Percentiles rank a stretch among this genome's conserved stretches.
These are phyloP conservation scores for Hyperopisus bebe DNA, from an alignment of 2,113 vertebrate genomes.

Conservation along the genomic window DNA sequence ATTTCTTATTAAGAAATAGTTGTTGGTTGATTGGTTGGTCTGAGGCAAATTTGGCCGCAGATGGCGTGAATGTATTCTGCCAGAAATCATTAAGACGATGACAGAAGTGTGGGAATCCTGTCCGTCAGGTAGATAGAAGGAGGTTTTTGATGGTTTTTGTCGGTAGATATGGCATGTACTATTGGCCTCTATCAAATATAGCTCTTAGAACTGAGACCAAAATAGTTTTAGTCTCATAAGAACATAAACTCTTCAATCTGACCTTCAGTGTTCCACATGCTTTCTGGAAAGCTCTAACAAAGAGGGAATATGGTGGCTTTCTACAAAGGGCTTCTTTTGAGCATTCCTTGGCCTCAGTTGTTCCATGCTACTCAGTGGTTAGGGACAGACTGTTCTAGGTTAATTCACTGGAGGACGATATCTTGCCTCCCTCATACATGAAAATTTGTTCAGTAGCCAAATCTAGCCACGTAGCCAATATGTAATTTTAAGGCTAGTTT, in stretches of 20 bases:
- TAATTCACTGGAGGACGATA: not conserved
- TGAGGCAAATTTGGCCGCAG: not conserved
- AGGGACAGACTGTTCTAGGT: not conserved
- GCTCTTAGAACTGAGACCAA: not conserved
- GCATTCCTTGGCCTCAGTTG: not conserved
- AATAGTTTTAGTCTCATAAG: not conserved
- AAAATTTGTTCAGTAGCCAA: not conserved
- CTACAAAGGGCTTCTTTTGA: not conserved
- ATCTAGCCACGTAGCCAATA: not conserved
- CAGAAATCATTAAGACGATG: not conserved
- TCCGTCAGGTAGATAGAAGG: not conserved
- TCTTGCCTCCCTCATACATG: not conserved
- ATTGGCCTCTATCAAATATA: not conserved
- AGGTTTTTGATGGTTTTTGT: not conserved
- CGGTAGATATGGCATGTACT: not conserved
- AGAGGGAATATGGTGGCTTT: not conserved
- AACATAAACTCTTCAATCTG: not conserved
- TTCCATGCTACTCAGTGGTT: not conserved
- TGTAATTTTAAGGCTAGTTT: not conserved
- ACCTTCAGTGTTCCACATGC: not conserved
- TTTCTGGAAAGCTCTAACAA: not conserved
- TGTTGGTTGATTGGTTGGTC: not conserved
- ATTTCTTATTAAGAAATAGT: not conserved
- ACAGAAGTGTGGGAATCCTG: not conserved
- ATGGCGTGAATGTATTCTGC: too few relatives aligned